These are phyloP conservation scores for Merodon equestris DNA, from an alignment of 2,888 invertebrate species.

Conservation along the genomic window DNA sequence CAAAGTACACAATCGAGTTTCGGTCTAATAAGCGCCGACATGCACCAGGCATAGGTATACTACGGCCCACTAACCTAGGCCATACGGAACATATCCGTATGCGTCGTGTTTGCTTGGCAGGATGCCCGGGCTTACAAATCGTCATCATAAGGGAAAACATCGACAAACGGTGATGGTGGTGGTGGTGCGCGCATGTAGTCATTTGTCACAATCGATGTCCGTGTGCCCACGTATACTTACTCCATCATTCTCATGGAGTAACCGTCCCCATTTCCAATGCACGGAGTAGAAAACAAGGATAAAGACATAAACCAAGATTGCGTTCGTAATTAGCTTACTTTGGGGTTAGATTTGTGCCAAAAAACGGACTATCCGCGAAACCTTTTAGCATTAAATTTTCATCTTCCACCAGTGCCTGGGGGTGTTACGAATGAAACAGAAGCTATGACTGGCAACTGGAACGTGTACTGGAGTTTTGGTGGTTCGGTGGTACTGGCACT, in stretches of 20 bases:
- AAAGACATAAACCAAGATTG: no score
- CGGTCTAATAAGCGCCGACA: constrained; percentile 46
- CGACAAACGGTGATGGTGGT: constrained; percentile 2
- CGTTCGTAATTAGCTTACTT: constrained; percentile 51
- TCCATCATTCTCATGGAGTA: constrained; percentile 32
- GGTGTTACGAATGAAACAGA: background rate
- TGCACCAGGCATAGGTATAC: constrained; percentile 17
- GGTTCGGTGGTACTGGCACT: no score
- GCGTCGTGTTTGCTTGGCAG: constrained; percentile 54
- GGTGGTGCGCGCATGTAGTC: constrained; percentile 49
- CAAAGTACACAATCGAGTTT: constrained; percentile 49
- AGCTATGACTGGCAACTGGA: background rate
- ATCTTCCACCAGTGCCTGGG: background rate
- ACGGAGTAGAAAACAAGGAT: no score
- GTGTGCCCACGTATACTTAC: constrained; percentile 56
- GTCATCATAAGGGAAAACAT: constrained; percentile 63
- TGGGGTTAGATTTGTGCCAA: constrained; percentile 19
- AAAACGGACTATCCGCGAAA: constrained; percentile 12
- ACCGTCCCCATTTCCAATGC: background rate
- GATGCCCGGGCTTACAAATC: constrained; percentile 58
- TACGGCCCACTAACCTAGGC: constrained; percentile 38
- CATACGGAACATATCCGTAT: constrained; percentile 42
- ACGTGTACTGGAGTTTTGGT: no score
- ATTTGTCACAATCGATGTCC: constrained; percentile 61
- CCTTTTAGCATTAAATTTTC: constrained; percentile 49